Base-by-base conservation (phyloP, 2,797 vertebrate species). In the Kryptopterus vitreolus region DNA sequence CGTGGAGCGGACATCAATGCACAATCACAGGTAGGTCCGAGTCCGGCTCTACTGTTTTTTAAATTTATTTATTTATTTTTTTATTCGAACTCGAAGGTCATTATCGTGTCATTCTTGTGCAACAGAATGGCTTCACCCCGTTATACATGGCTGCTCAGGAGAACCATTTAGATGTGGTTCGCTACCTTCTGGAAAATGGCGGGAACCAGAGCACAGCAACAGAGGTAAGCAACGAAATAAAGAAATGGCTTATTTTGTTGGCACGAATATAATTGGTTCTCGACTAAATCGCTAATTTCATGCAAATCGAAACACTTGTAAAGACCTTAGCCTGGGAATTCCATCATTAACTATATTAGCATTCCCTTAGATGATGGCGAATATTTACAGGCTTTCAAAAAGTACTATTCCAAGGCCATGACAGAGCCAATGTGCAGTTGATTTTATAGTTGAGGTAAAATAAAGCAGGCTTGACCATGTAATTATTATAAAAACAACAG, bases 131-230 rank as follows among this genome's bases (percentile, higher is more conserved):
- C 80, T 99, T 99, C 87, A 99, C 98, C 81, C 98, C 98, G 6
- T 89, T 99, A 53, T 99, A 99, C 84, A 99, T 99, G 98, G 98
- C 98, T 11, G 95, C 98, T 68, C 98, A 99, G 90, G 98, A 99
- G 92, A 99, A 99, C 88, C 98, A 99, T 87, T 90, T 97, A 58
- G 96, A 99, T 33, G 98, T 99, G 83, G 98, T 99, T 38, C 95
- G 96, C 38, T 98, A 96, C 85, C 94, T 99, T 65, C 91, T 99
- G 83, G 98, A 99, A 89, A 98, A 97, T 22, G 98, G 97, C 87
- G 97, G 96, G 85, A 99, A 99, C 91, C 98, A 99, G 93, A 98
- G 98, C 92, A 98, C 96, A 0, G 97, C 98, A 50, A 99, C 98
- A 2, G 98, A 99, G 96, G 98, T 99, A 87, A 80, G 13, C 35